Conservation (phyloP, 2,797 vertebrate species). For the Orestias chungarensis region DNA sequence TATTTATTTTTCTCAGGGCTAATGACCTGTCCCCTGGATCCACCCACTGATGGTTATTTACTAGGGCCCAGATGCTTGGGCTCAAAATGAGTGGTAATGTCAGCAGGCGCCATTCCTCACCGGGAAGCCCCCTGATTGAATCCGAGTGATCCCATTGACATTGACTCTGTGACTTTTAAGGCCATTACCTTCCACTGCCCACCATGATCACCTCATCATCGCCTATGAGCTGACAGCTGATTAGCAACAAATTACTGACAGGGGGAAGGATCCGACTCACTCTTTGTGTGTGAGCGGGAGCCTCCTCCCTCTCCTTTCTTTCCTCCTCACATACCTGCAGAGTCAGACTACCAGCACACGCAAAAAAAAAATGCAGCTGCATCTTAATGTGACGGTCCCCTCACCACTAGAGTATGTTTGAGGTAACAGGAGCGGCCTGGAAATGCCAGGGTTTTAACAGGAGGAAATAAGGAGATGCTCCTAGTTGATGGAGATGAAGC, state of each 20-base stretch:
- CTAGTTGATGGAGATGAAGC: slow-evolving; percentile 48
- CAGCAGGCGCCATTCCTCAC: slow-evolving; percentile 96
- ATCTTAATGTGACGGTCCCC: slow-evolving; percentile 37
- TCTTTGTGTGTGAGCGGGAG: slow-evolving; percentile 7
- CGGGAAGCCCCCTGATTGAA: slow-evolving; percentile 90
- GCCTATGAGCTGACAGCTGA: slow-evolving; percentile 94
- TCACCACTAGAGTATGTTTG: slow-evolving; percentile 49
- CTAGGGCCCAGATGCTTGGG: slow-evolving; percentile 99
- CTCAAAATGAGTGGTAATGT: slow-evolving; percentile 99
- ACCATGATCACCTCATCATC: slow-evolving; percentile 94
- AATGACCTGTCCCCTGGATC: slow-evolving; percentile 99
- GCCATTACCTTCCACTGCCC: slow-evolving; percentile 94
- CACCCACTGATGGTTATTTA: slow-evolving; percentile 99
- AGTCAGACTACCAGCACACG: slow-evolving; percentile 29
- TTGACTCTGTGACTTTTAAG: slow-evolving; percentile 99
- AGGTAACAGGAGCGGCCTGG: slow-evolving; percentile 59
- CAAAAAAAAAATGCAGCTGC: slow-evolving; percentile 54
- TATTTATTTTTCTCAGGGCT: slow-evolving; percentile 99
- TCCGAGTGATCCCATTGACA: slow-evolving; percentile 99
- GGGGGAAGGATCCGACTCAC: slow-evolving; percentile 81
- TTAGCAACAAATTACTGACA: slow-evolving; percentile 96
- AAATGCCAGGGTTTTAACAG: slow-evolving; percentile 26
- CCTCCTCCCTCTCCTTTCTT: slow-evolving; percentile 17
- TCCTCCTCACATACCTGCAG: slow-evolving; percentile 7
- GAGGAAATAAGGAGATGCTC: slow-evolving; percentile 56